A percentile compares a stretch with the other conserved stretches of the same genome.
Evolutionary conservation across 2,113 vertebrate genomes (phyloP).

Genomic region (Anser cygnoides): DNA sequence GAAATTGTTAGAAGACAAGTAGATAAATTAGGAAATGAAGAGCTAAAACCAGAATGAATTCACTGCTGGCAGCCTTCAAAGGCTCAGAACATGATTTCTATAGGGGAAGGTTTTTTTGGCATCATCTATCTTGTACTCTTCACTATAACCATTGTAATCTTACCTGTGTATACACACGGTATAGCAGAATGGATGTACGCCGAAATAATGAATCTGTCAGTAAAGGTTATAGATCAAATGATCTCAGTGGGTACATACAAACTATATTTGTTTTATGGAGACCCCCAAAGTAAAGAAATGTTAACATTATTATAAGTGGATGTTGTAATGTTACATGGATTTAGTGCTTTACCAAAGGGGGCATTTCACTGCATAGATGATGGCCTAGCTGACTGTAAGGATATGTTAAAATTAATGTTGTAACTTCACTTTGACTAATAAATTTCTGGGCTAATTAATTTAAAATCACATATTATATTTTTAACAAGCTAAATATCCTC

Average conservation of each 20-base stretch:
- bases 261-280: neutral
- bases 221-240: neutral
- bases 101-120: neutral
- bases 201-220: neutral
- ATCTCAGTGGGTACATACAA: neutral
- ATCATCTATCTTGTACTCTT: slow-evolving; percentile 13
- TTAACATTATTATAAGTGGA: neutral
- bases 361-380: neutral
- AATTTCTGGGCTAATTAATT: neutral
- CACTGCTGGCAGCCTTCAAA: neutral
- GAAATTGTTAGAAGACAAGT: slow-evolving; percentile 50
- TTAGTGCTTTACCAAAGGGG: neutral
- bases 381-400: neutral
- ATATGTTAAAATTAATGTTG: neutral
- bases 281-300: neutral
- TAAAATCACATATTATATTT: neutral
- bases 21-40: slow-evolving; percentile 37
- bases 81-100: slow-evolving; percentile 8
- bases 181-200: neutral
- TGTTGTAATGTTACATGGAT: neutral
- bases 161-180: neutral
- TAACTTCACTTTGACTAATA: neutral
- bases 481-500: neutral
- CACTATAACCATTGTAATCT: slow-evolving; percentile 2
- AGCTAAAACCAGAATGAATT: slow-evolving; percentile 16